Evolutionary conservation across 30 jellyfish, hydroid and myxozoan species (phyloP), one percentile per base, ranked within the genome.

Genomic region (Euphysa ruthae): DNA sequence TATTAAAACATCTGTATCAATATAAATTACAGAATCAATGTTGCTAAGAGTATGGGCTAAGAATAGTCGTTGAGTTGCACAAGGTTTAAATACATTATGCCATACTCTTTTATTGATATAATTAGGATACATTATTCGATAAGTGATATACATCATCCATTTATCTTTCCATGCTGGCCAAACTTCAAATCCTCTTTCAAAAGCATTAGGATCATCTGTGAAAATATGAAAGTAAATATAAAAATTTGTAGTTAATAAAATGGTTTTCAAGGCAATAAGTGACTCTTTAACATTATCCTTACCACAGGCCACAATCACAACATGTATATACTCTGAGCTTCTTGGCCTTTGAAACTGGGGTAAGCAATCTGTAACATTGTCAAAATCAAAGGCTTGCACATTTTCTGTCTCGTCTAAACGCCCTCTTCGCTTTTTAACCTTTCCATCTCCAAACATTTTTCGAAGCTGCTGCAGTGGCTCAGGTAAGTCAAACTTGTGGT

Each of bases 41-140:
- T 63, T 62, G 19, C 43, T 52, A 10, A 85, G 91, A 33, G 78
- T 61, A 68, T 63, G 78, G n/a, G 96, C 82, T 33, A 85, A 68
- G 51, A 85, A 85, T 35, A 85, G 58, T 46, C 96, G 52, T 54
- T 77, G 93, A 1, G 93, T 57, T 18, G 96, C 96, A 77, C 96
- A 85, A 0, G 85, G 93, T 63, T 85, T 85, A 62, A 85, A 85
- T 29, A 77, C 30, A 12, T 61, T 50, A 38, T 62, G 38, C 96
- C 96, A 85, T 28, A 63, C 72, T 22, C 49, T 18, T 29, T 64
- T 56, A 26, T 77, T 74, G 14, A 63, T 80, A 4, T 32, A 76
- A 34, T 22, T 21, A 6, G 96, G 96, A 58, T 60, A 85, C 10
- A 52, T 71, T 25, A 78, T 73, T 0, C 63, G 62, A 35, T 71